Base-by-base conservation (phyloP, 2,888 invertebrate genomes). In the Carcina quercana region DNA sequence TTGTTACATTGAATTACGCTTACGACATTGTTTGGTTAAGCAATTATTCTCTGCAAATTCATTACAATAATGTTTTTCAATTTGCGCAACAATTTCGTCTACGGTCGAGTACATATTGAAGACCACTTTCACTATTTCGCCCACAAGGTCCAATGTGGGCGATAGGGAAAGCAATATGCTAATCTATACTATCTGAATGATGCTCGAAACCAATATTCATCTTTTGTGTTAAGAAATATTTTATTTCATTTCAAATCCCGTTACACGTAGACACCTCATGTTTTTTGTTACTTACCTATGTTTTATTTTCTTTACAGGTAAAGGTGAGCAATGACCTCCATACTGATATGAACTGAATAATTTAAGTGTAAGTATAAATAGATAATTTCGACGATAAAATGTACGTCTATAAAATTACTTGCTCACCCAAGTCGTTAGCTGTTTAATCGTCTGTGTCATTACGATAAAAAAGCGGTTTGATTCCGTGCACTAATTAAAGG, bases 41-140 rank as follows among this genome's bases (percentile, higher is more conserved):
- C 15, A 25, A 34, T 25, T 24, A 27, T 14, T 28, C n/a, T n/a
- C n/a, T 27, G 20, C 21, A 32, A 36, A 28, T 30, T 25, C 28
- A 20, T 33, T 30, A 34, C 32, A 32, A 32, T 39, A 21, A 15
- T 26, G 27, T 36, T 20, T 38, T 45, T 42, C 47, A 53, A 45
- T 50, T 27, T 50, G 35, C 45, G 42, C 50, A 53, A 55, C 55
- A 47, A 43, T 48, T 45, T 46, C 42, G 48, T 50, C 42, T 50
- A 53, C 53, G n/a, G n/a, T 56, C 28, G 21, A 28, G 26, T 32
- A 32, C n/a, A 17, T 17, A 25, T 45, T 46, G 47, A 40, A 38
- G 19, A 53, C 46, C 53, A 71, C 76, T 76, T 78, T 79, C 75
- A 64, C 70, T 70, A 41, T 47, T n/a, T 57, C 65, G 56, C 68